Evolutionary conservation across 2,888 invertebrate genomes (phyloP).

Genomic region (Apotomis turbidana): DNA sequence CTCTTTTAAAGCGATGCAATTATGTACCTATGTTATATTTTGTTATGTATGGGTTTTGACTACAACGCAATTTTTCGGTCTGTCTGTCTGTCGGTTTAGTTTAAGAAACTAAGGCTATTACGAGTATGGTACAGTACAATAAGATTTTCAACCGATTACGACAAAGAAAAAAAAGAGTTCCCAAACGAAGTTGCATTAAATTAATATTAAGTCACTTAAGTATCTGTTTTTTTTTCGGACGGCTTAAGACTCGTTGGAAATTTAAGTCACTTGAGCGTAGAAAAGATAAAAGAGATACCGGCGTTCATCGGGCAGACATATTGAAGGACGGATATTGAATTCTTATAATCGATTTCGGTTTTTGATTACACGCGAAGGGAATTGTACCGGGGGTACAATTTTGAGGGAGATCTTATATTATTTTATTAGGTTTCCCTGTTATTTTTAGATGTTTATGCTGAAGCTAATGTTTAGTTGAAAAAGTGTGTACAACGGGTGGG

Average conservation of each 20-base stretch:
- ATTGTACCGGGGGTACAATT: neutral
- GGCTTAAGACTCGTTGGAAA: slow-evolving; percentile 19
- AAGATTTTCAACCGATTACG: no score
- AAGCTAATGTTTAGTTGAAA: no score
- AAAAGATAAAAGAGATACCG: slow-evolving; percentile 29
- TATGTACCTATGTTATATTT: no score
- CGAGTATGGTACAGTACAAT: no score
- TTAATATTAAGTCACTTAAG: neutral
- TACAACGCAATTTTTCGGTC: no score
- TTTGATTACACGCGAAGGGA: slow-evolving; percentile 17
- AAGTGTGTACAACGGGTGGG: no score
- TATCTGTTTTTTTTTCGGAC: neutral
- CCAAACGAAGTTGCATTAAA: no score
- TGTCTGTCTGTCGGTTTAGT: no score
- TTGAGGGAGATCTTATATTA: neutral
- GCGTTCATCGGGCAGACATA: slow-evolving; percentile 19
- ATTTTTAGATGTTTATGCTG: neutral
- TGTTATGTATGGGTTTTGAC: no score
- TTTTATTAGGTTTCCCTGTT: neutral
- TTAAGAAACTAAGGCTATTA: no score
- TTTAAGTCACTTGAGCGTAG: slow-evolving; percentile 26
- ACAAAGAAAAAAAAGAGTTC: no score
- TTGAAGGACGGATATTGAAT: slow-evolving; percentile 35
- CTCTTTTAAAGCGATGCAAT: no score
- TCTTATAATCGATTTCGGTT: slow-evolving; percentile 30